phyloP scores from a whole-genome alignment of 2,113 vertebrate species.

The Brachyhypopomus gauderio region DNA sequence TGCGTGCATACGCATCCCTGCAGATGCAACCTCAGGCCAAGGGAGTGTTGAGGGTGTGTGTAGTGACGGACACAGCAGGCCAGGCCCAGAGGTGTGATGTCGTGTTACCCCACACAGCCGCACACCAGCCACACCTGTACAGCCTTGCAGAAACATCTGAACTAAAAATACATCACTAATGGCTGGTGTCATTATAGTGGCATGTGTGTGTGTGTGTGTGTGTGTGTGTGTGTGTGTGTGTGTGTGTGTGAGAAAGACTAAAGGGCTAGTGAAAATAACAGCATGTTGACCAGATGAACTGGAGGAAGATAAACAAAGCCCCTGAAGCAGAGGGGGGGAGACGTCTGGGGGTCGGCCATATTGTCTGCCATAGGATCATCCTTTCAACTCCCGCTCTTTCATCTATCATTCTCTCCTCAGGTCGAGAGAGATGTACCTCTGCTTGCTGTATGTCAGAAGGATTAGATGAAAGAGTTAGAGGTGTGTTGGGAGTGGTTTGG shows the following conservation, averaged over 20 bases:
- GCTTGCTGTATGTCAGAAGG: background rate
- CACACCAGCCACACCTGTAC: slow-evolving; percentile 9
- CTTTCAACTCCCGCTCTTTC: slow-evolving; percentile 46
- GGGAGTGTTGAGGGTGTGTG: background rate
- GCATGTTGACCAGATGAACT: slow-evolving; percentile 33
- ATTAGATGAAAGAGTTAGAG: slow-evolving; percentile 19
- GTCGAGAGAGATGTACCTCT: background rate
- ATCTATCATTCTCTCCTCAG: slow-evolving; percentile 42
- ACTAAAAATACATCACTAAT: slow-evolving; percentile 44
- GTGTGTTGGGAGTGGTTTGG: background rate
- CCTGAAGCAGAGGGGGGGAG: slow-evolving; percentile 8
- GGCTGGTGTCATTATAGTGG: slow-evolving; percentile 27
- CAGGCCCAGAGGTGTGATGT: background rate
- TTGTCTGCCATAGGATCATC: slow-evolving; percentile 16
- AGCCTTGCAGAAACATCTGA: slow-evolving; percentile 14
- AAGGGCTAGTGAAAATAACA: background rate
- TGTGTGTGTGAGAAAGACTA: slow-evolving; percentile 10
- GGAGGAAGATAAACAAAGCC: slow-evolving; percentile 23
- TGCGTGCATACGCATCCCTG: no score
- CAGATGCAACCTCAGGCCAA: background rate
- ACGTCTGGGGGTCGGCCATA: background rate
- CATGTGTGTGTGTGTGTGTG: slow-evolving; percentile 4
- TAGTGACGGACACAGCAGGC: slow-evolving; percentile 9
- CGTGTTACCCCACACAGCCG: slow-evolving; percentile 31
- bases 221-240: slow-evolving; percentile 19